A percentile compares a stretch with the other conserved stretches of the same genome.
These are phyloP conservation scores for Macquaria australasica DNA, from an alignment of 2,113 vertebrate species.

Conservation along the genomic window DNA sequence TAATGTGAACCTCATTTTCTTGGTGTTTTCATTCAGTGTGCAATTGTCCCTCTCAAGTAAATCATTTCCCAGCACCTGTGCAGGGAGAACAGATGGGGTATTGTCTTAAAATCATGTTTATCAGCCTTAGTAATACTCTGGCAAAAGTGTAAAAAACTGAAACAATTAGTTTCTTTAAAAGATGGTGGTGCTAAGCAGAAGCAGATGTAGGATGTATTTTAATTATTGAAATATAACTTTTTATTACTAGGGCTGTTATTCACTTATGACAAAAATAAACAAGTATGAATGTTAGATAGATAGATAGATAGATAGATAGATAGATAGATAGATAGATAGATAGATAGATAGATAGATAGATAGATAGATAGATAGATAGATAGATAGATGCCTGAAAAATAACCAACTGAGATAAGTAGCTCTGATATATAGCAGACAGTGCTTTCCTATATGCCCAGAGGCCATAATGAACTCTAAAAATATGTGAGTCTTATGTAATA, in stretches of 20 bases:
- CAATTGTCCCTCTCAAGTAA: conserved; percentile 3
- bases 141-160: conserved; percentile 12
- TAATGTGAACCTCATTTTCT: not conserved
- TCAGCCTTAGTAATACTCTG: conserved; percentile 20
- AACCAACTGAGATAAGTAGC: not conserved
- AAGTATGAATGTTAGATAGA: no score
- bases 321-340: not conserved
- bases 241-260: no score
- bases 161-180: conserved; percentile 23
- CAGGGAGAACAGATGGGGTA: conserved; percentile 27
- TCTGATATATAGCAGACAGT: not conserved
- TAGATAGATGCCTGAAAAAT: not conserved
- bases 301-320: not conserved
- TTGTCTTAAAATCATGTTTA: conserved; percentile 31
- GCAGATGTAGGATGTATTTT: not conserved
- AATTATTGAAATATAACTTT: not conserved
- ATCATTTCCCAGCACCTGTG: conserved; percentile 35
- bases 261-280: no score
- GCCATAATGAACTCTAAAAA: not conserved
- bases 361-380: not conserved
- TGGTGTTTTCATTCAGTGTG: not conserved
- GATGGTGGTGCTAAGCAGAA: conserved; percentile 15
- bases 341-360: no score
- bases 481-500: conserved; percentile 1
- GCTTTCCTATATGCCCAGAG: not conserved